phyloP scores from a whole-genome alignment of 2,888 invertebrate species.

The Hydrotaea diabolus region DNA sequence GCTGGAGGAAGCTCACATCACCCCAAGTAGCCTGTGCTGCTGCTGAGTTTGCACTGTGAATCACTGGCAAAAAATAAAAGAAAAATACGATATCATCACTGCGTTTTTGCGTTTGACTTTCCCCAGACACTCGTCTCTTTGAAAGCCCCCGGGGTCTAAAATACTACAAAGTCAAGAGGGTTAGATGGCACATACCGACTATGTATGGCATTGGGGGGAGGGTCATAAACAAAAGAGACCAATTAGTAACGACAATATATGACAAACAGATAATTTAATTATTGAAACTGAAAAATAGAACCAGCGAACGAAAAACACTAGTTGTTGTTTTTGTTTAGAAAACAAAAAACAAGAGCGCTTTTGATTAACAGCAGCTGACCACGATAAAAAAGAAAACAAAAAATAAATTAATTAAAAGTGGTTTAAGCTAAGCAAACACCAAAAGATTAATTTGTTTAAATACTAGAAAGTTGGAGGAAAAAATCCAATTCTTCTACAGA shows the following conservation, averaged over 20 bases:
- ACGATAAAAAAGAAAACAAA: no score
- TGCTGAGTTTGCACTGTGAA: constrained; percentile 7
- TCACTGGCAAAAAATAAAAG: background rate
- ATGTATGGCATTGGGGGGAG: background rate
- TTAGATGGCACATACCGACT: background rate
- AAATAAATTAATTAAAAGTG: no score
- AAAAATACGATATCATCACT: no score
- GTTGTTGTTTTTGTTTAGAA: background rate
- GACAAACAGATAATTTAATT: constrained; percentile 52
- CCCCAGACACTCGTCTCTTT: background rate
- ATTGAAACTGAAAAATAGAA: constrained; percentile 47
- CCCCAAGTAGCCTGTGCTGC: background rate
- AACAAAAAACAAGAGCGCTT: background rate
- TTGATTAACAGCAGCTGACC: background rate
- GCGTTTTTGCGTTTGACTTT: background rate
- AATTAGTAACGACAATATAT: constrained; percentile 43
- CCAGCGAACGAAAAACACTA: background rate
- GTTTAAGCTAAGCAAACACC: no score
- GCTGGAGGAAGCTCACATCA: constrained; percentile 47
- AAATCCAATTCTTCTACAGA: no score
- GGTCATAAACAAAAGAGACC: constrained; percentile 31
- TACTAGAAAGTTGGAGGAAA: no score
- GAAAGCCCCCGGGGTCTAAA: background rate
- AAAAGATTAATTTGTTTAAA: no score
- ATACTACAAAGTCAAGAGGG: constrained; percentile 7